Evolutionary conservation across 2,888 invertebrate species (phyloP), one percentile per base, ranked within the genome.

Genomic region (Hypena proboscidalis): DNA sequence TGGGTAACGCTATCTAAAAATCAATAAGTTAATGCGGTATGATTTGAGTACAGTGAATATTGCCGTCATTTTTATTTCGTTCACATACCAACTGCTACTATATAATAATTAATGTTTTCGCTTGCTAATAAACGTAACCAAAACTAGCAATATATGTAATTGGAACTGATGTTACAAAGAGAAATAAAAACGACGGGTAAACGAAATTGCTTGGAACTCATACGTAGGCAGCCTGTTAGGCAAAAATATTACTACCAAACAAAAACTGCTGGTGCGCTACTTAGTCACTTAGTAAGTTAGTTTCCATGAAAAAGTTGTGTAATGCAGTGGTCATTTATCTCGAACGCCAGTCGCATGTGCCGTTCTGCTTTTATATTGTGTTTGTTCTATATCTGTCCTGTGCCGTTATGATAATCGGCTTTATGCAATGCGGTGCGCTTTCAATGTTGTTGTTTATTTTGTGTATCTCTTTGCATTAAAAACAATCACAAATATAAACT

Each of bases 301-400:
- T 58, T 74, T 70, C 65, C 66, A 69, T 74, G 72, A 75, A 82
- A 80, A 81, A 77, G 63, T 64, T 73, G 62, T 63, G 66, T 81
- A 75, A 79, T 77, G 80, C 79, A 73, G 74, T 46, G 61, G 73
- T 75, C 74, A 77, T 85, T 83, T 78, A 78, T 85, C 76, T 80
- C 52, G 45, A 59, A 70, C 48, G 83, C 69, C 80, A 77, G 55
- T 60, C 62, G 58, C 80, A 82, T 70, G 61, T 75, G 76, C 66
- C 55, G 65, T 40, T 42, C 52, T 43, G 43, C 48, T 47, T 53
- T 44, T 58, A 61, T 56, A 57, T 59, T 35, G 40, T 56, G 54
- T 52, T 49, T 47, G 42, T 50, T 52, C 34, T 31, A 53, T 63
- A 63, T 59, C 50, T 41, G 41, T 33, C 48, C 37, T 14, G 15